Conservation (phyloP, 2,888 invertebrate species). For the Tridacna crocea region DNA sequence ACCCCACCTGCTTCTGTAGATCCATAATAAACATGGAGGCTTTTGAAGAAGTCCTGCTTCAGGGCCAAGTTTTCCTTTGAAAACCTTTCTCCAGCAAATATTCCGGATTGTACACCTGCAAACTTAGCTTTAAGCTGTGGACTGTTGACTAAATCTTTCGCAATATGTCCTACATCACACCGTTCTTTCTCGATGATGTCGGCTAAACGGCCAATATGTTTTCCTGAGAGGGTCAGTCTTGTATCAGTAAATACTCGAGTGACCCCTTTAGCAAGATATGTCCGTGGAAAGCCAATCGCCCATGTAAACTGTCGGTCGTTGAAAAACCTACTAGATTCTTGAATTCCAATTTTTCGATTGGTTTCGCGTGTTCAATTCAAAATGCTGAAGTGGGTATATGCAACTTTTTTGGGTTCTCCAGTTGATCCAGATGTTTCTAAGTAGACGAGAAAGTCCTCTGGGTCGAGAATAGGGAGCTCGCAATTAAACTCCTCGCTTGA, state of each 20-base stretch:
- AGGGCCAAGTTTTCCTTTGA: slow-evolving; percentile 1
- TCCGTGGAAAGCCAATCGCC: slow-evolving; percentile 50
- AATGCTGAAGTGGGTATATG: slow-evolving; percentile 45
- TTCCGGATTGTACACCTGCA: slow-evolving; percentile 24
- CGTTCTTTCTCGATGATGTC: slow-evolving; percentile 48
- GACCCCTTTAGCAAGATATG: slow-evolving; percentile 42
- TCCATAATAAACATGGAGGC: slow-evolving; percentile 32
- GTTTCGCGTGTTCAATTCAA: slow-evolving; percentile 40
- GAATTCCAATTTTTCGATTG: slow-evolving; percentile 16
- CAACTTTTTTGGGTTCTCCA: slow-evolving; percentile 50
- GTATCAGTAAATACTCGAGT: slow-evolving; percentile 52
- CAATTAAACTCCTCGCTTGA: not conserved
- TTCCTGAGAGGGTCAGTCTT: slow-evolving; percentile 39
- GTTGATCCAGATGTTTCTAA: slow-evolving; percentile 55
- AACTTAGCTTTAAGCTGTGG: slow-evolving; percentile 34
- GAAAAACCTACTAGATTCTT: slow-evolving; percentile 33
- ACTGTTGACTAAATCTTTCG: slow-evolving; percentile 33
- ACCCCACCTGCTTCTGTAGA: slow-evolving; percentile 44
- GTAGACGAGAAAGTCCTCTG: slow-evolving; percentile 48
- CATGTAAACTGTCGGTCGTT: slow-evolving; percentile 54
- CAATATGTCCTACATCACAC: slow-evolving; percentile 49
- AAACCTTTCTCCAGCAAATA: slow-evolving; percentile 44
- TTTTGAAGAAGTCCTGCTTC: slow-evolving; percentile 25
- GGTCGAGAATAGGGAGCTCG: slow-evolving; percentile 41
- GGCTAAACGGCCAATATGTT: slow-evolving; percentile 31